Percentiles rank a stretch among this genome's conserved stretches.
Conservation (phyloP, 2,113 vertebrate species). For the Agelaius tricolor region DNA sequence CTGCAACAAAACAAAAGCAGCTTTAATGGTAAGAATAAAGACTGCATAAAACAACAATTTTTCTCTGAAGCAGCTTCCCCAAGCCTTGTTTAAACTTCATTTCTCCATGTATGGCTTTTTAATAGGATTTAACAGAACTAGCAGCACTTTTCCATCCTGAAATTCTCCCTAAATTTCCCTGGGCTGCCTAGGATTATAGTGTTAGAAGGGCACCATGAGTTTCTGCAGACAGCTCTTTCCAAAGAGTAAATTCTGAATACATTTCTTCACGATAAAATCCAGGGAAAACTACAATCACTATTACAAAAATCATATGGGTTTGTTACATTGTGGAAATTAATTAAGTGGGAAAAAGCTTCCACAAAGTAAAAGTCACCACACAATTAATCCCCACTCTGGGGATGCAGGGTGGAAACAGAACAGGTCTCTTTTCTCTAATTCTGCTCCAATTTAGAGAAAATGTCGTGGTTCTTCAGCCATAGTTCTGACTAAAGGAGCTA, state of each 20-base stretch:
- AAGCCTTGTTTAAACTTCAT: neutral
- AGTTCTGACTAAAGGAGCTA: neutral
- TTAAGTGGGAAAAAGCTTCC: neutral
- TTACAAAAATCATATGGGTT: neutral
- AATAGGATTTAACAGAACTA: neutral
- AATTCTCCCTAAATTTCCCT: neutral
- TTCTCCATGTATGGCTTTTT: neutral
- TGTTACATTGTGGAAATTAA: neutral
- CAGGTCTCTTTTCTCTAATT: neutral
- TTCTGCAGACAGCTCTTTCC: neutral
- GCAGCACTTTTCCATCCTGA: neutral
- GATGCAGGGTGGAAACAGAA: neutral
- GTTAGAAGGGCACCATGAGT: neutral
- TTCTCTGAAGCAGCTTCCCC: neutral
- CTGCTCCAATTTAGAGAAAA: neutral
- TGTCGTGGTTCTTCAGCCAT: neutral
- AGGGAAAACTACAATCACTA: neutral
- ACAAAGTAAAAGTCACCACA: neutral
- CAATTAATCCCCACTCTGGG: accelerated
- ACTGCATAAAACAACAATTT: neutral
- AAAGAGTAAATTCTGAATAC: neutral
- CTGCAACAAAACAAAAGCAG: neutral
- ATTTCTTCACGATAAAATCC: neutral
- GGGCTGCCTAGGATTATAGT: neutral
- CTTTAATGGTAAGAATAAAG: neutral